Conservation (phyloP, 1,140 invertebrate species). For the Yoshiicerus persimilis region DNA sequence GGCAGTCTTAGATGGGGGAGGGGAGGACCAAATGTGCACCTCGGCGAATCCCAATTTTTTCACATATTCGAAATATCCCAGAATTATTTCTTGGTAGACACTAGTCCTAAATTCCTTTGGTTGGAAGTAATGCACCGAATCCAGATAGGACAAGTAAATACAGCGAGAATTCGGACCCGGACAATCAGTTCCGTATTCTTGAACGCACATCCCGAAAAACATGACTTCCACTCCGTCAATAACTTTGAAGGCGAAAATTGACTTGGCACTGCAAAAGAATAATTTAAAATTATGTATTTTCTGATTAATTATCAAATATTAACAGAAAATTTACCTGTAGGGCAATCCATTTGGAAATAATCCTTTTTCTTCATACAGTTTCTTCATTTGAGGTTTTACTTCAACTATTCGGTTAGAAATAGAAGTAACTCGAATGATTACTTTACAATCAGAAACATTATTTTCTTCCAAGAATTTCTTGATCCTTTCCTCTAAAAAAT, state of each 20-base stretch:
- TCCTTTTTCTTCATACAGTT: no score
- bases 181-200: conserved; percentile 70
- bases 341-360: no score
- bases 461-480: no score
- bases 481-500: no score
- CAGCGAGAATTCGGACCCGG: conserved; percentile 63
- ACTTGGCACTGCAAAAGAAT: conserved; percentile 68
- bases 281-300: no score
- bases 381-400: no score
- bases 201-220: conserved; percentile 74
- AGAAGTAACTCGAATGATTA: no score
- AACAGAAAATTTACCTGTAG: no score
- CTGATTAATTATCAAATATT: no score
- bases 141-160: conserved; percentile 70
- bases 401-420: no score
- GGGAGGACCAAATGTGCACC: conserved; percentile 74
- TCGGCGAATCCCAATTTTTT: conserved; percentile 66
- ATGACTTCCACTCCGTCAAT: conserved; percentile 68
- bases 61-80: conserved; percentile 69
- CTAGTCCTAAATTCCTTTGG: conserved; percentile 66
- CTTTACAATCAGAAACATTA: no score
- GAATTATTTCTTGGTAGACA: conserved; percentile 72
- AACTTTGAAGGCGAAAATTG: conserved; percentile 71
- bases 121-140: conserved; percentile 70
- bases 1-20: conserved; percentile 67